phyloP scores from a whole-genome alignment of 37 sponge, comb jelly and placozoan species.

The Chondrosia reniformis region DNA sequence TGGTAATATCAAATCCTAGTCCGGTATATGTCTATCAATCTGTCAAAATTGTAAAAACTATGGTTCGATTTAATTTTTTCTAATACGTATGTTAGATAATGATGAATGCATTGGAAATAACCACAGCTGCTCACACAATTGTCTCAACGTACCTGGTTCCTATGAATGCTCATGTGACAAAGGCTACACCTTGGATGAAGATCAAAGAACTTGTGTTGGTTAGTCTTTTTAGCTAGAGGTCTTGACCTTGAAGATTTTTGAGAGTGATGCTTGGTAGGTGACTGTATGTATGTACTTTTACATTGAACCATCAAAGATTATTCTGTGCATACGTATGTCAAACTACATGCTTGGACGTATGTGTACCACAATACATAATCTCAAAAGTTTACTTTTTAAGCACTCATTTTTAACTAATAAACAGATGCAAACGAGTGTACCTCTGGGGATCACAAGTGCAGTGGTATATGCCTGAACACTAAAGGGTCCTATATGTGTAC shows the following conservation, averaged over 20 bases:
- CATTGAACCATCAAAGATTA: too few species aligned
- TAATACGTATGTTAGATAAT: conserved; percentile 23
- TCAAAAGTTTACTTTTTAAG: not conserved
- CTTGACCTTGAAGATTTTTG: not conserved
- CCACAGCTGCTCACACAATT: conserved; percentile 21
- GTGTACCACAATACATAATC: not conserved
- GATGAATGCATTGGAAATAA: conserved; percentile 23
- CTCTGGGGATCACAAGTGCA: not conserved
- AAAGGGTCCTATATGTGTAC: conserved; percentile 23
- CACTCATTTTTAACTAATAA: not conserved
- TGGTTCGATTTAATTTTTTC: too few species aligned
- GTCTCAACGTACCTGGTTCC: conserved; percentile 35
- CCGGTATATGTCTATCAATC: too few species aligned
- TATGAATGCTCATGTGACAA: conserved; percentile 25
- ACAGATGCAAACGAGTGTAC: conserved; percentile 24
- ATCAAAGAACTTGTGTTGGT: not conserved
- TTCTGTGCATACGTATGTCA: too few species aligned
- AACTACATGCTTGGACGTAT: not conserved
- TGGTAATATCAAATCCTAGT: too few species aligned
- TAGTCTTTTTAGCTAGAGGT: not conserved
- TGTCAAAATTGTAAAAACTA: too few species aligned
- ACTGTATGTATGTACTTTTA: not conserved
- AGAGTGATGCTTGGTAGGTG: not conserved
- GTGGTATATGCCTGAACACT: conserved; percentile 4
- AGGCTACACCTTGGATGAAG: not conserved